Percentiles rank a stretch among this genome's conserved stretches.
phyloP scores from a whole-genome alignment of 2,797 vertebrate species.

The Sebastes kiyomatsui region DNA sequence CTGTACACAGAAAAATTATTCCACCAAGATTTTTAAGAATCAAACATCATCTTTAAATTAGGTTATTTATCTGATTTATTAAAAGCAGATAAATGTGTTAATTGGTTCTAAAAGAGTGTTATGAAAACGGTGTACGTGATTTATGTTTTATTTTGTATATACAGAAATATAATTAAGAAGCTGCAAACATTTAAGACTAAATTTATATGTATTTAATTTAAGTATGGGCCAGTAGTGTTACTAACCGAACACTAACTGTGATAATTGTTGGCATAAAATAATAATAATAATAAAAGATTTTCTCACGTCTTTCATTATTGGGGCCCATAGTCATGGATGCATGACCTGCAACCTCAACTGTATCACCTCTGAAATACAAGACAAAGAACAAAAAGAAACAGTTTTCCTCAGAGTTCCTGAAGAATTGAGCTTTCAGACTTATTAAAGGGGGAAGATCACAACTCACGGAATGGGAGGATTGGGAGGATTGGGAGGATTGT shows the following conservation, averaged over 20 bases:
- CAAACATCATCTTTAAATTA: no score
- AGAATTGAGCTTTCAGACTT: background rate
- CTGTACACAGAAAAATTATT: no score
- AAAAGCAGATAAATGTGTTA: fast-evolving
- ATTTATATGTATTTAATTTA: background rate
- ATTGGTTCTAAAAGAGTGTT: no score
- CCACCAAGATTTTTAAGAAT: no score
- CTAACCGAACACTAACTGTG: background rate
- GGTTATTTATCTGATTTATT: no score
- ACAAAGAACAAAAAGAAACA: fast-evolving
- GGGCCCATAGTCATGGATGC: fast-evolving
- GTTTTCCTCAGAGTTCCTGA: background rate
- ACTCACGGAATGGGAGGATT: fast-evolving
- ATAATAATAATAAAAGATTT: background rate
- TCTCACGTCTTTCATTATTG: fast-evolving
- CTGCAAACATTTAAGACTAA: fast-evolving
- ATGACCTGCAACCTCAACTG: background rate
- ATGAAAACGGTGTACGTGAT: fast-evolving
- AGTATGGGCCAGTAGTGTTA: background rate
- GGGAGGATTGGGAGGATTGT: fast-evolving
- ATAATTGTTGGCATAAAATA: background rate
- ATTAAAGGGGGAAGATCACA: background rate
- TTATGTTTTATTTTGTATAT: background rate
- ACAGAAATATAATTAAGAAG: background rate
- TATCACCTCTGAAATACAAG: background rate